phyloP scores from a whole-genome alignment of 2,888 invertebrate genomes.

The Leucoptera coffeella region DNA sequence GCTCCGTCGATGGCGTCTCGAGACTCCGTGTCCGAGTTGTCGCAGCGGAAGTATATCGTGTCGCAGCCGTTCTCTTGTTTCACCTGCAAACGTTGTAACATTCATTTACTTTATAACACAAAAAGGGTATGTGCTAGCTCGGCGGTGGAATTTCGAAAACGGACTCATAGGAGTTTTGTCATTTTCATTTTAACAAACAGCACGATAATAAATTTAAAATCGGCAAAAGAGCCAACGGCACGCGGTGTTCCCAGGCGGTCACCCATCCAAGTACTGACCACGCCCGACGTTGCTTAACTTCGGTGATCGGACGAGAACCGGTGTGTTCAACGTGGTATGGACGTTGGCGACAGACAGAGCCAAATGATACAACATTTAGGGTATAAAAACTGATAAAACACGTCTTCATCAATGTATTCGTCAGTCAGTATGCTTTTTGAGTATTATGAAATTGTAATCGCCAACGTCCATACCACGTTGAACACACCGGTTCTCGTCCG shows the following conservation, averaged over 20 bases:
- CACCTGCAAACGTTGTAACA: conserved; percentile 9
- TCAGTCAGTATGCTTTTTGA: too few species aligned
- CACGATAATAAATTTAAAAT: too few species aligned
- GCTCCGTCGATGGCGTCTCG: conserved; percentile 26
- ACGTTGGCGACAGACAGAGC: conserved; percentile 10
- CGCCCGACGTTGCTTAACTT: conserved; percentile 19
- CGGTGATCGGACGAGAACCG: conserved; percentile 9
- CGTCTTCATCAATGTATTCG: too few species aligned
- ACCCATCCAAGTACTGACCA: conserved; percentile 29
- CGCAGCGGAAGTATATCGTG: conserved; percentile 32
- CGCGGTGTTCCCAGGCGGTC: conserved; percentile 27
- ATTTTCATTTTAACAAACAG: too few species aligned
- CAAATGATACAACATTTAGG: too few species aligned
- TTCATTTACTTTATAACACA: neutral
- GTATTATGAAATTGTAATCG: too few species aligned
- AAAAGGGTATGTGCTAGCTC: too few species aligned
- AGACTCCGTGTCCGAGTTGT: conserved; percentile 31
- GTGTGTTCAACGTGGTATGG: conserved; percentile 11
- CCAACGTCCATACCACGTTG: conserved; percentile 30
- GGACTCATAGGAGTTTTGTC: too few species aligned
- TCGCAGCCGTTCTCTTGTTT: conserved; percentile 42
- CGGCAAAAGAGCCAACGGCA: conserved; percentile 20
- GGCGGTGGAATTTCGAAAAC: too few species aligned
- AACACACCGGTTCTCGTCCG: conserved; percentile 41
- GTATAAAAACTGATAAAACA: too few species aligned